A percentile compares a stretch with the other conserved stretches of the same genome.
These are phyloP conservation scores for Bujurquina vittata DNA, from an alignment of 2,113 vertebrate genomes.

Conservation along the genomic window DNA sequence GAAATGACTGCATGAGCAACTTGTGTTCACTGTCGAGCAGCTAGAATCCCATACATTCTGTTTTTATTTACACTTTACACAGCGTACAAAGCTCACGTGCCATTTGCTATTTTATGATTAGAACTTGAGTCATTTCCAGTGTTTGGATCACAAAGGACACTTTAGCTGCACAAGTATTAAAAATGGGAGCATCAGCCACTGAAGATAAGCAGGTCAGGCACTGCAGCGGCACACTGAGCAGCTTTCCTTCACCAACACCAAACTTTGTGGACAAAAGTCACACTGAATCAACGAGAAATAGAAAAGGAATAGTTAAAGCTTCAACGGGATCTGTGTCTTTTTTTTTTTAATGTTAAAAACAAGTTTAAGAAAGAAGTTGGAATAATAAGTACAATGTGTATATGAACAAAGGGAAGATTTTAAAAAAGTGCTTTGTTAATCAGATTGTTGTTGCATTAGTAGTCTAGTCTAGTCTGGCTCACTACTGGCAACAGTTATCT, in stretches of 20 bases:
- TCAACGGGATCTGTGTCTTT: neutral
- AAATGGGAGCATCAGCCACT: neutral
- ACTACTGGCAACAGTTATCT: neutral
- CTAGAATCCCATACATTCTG: neutral
- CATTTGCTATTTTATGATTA: constrained; percentile 7
- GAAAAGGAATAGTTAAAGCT: neutral
- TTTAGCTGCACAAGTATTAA: constrained; percentile 1
- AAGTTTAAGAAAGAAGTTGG: neutral
- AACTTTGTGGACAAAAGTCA: neutral
- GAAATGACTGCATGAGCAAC: neutral
- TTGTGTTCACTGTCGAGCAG: neutral
- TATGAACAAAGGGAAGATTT: neutral
- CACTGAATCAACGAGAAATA: neutral
- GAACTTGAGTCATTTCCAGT: neutral
- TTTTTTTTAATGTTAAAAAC: neutral
- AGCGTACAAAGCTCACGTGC: neutral
- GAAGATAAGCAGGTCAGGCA: neutral
- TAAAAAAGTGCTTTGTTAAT: neutral
- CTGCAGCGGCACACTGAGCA: neutral
- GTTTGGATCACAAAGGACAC: neutral
- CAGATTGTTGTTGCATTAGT: neutral
- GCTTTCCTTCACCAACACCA: neutral
- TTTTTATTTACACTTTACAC: too few species aligned
- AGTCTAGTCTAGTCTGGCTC: neutral
- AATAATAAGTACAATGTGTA: neutral